Evolutionary conservation across 2,113 vertebrate genomes (phyloP).

Genomic region (Pithys albifrons): DNA sequence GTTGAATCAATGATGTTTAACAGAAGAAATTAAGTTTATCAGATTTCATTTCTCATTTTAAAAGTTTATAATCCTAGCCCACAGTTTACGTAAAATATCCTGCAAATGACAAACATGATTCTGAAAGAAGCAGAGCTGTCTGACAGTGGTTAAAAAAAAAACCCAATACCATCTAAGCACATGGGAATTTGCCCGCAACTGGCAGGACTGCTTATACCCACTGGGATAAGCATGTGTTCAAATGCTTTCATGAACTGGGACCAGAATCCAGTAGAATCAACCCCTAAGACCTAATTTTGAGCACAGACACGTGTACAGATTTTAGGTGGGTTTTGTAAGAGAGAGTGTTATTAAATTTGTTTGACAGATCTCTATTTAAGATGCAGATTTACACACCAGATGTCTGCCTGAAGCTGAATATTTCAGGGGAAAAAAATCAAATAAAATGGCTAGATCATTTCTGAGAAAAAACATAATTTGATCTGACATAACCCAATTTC

Average conservation of each 20-base stretch:
- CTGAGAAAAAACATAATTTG: constrained; percentile 16
- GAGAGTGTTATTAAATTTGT: constrained; percentile 31
- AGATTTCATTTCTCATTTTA: neutral
- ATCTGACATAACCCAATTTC: constrained; percentile 1
- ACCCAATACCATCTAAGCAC: neutral
- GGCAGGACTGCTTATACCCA: neutral
- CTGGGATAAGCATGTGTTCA: neutral
- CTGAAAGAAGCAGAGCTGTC: neutral
- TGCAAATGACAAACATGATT: neutral
- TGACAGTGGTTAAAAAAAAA: neutral
- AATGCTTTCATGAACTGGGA: neutral
- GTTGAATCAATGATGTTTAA: neutral
- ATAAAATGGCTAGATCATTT: neutral
- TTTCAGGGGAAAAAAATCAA: neutral
- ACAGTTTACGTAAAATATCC: neutral
- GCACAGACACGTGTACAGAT: neutral
- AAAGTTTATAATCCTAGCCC: neutral
- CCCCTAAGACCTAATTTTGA: neutral
- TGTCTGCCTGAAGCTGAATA: constrained; percentile 30
- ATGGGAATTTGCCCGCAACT: neutral
- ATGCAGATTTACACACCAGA: constrained; percentile 37
- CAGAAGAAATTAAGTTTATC: neutral
- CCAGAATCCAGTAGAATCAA: neutral
- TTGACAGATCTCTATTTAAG: constrained; percentile 34
- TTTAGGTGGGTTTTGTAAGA: constrained; percentile 31